phyloP scores from a whole-genome alignment of 2,888 invertebrate genomes.

The Cephalotes varians region DNA sequence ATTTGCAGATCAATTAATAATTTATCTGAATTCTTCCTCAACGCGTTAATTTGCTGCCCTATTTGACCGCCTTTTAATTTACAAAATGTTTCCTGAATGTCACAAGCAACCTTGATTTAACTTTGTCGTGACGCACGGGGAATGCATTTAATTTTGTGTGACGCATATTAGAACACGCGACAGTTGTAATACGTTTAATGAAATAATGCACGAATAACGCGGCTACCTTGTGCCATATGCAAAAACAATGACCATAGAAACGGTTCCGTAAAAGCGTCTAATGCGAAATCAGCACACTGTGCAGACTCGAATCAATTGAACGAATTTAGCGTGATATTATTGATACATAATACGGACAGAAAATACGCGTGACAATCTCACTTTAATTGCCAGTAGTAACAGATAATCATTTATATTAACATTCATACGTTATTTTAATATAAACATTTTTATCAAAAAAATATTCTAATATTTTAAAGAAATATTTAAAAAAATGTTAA shows the following conservation, averaged over 20 bases:
- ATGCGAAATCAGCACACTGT: neutral
- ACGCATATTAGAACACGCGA: constrained; percentile 66
- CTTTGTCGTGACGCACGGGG: constrained; percentile 31
- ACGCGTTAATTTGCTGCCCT: neutral
- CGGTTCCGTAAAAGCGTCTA: constrained; percentile 4
- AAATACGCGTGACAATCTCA: neutral
- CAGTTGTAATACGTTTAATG: constrained; percentile 59
- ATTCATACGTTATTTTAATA: neutral
- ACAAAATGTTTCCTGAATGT: neutral
- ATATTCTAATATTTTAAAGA: neutral
- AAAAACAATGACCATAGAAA: constrained; percentile 20
- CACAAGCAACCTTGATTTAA: constrained; percentile 60
- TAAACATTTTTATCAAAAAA: neutral
- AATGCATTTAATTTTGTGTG: constrained; percentile 66
- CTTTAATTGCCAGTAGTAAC: neutral
- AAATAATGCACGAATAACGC: constrained; percentile 67
- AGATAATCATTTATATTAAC: constrained; percentile 5
- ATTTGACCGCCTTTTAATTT: constrained; percentile 35
- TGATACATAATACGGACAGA: neutral
- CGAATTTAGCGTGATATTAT: neutral
- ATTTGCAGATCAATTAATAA: neutral
- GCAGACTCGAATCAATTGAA: constrained; percentile 3
- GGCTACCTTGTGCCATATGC: constrained; percentile 44
- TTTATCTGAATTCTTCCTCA: neutral
- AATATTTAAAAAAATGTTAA: neutral